Conservation (phyloP, 1,140 invertebrate species). For the Hyles euphorbiae region DNA sequence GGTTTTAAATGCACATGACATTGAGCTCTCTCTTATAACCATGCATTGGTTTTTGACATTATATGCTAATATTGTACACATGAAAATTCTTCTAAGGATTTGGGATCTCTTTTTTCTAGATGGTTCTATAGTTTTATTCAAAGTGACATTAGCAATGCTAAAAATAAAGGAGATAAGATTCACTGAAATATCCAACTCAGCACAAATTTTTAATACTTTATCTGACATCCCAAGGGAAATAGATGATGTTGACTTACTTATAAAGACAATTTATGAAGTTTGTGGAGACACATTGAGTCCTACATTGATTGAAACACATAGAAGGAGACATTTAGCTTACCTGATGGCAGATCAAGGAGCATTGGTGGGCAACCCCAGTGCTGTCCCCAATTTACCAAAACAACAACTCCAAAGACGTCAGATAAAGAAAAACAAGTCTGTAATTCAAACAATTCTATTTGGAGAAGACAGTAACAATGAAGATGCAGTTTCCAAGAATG, state of each 20-base stretch:
- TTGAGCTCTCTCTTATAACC: conserved; percentile 96
- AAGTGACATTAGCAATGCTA: conserved; percentile 95
- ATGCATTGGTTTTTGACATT: conserved; percentile 98
- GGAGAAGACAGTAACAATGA: conserved; percentile 84
- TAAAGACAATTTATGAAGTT: conserved; percentile 74
- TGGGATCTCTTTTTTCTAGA: conserved; percentile 99
- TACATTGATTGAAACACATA: conserved; percentile 91
- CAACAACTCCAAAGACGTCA: conserved; percentile 89
- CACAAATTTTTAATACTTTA: conserved; percentile 97
- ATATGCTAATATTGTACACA: conserved; percentile 98
- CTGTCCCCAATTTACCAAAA: conserved; percentile 92
- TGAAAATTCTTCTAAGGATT: conserved; percentile 94
- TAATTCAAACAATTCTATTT: conserved; percentile 93
- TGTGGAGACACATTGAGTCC: conserved; percentile 85
- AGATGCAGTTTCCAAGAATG: conserved; percentile 96
- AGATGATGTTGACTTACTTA: conserved; percentile 88
- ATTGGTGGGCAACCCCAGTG: conserved; percentile 92
- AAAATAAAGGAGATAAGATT: conserved; percentile 94
- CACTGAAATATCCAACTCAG: conserved; percentile 90
- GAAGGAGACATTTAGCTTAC: conserved; percentile 94
- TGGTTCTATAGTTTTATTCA: conserved; percentile 97
- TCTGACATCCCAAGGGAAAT: conserved; percentile 96
- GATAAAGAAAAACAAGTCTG: conserved; percentile 93
- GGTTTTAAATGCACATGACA: conserved; percentile 93
- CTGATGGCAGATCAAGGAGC: conserved; percentile 97